Percentiles rank a stretch among this genome's conserved stretches.
These are phyloP conservation scores for Cochlearius cochlearius DNA, from an alignment of 2,113 vertebrate genomes.

Conservation along the genomic window DNA sequence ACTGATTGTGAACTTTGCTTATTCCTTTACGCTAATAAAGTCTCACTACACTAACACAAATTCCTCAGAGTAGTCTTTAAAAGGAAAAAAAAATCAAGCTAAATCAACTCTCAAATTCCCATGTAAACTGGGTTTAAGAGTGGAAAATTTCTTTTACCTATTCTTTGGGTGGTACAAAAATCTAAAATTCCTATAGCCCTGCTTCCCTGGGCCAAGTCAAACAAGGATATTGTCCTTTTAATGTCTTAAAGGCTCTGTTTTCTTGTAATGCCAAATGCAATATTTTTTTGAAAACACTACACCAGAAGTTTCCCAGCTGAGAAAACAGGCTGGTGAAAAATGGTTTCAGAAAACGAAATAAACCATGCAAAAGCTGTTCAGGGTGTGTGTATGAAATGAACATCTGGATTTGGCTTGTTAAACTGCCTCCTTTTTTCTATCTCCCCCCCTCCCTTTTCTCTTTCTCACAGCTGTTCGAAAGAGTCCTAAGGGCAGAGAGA, in stretches of 20 bases:
- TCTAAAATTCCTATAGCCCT: conserved; percentile 74
- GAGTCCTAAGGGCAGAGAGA: conserved; percentile 78
- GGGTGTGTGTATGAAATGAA: conserved; percentile 81
- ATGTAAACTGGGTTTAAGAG: conserved; percentile 61
- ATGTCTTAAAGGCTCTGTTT: conserved; percentile 81
- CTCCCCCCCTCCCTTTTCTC: not conserved
- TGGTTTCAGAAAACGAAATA: conserved; percentile 85
- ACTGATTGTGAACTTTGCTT: not conserved
- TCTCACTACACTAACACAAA: not conserved
- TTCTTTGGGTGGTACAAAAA: conserved; percentile 76
- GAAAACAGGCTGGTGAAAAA: conserved; percentile 88
- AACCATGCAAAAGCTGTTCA: conserved; percentile 84
- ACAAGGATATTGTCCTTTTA: conserved; percentile 83
- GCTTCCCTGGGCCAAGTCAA: conserved; percentile 78
- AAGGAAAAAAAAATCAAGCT: not conserved
- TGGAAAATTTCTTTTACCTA: conserved; percentile 77
- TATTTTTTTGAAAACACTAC: conserved; percentile 86
- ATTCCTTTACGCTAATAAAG: not conserved
- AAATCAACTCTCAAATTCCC: conserved; percentile 69
- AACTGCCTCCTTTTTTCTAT: conserved; percentile 68
- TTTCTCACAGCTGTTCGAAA: conserved; percentile 80
- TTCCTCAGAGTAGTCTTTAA: conserved; percentile 1
- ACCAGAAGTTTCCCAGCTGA: conserved; percentile 87
- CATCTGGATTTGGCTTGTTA: conserved; percentile 81
- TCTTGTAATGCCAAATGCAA: conserved; percentile 86